Percentiles rank a stretch among this genome's conserved stretches.
Evolutionary conservation across 1,140 invertebrate genomes (phyloP).

Genomic region (Galendromus occidentalis): DNA sequence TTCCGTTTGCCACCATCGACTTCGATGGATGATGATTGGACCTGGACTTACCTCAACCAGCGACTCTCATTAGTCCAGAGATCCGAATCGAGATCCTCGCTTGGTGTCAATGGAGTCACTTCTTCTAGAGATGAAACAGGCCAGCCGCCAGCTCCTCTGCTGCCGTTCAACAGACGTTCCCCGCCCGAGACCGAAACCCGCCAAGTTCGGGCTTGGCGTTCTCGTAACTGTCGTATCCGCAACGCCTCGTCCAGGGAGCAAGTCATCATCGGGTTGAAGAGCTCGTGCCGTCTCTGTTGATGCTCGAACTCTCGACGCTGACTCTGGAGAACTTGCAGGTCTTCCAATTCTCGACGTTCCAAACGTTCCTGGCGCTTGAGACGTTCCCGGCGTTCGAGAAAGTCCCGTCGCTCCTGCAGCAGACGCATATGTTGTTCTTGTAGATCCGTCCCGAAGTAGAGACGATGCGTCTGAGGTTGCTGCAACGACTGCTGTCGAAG

Average conservation of each 20-base stretch:
- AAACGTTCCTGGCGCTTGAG: not conserved
- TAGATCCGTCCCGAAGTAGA: not conserved
- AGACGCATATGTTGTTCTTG: not conserved
- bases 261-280: constrained; percentile 7
- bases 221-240: not conserved
- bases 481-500: no score
- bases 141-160: not conserved
- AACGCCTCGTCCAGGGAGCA: not conserved
- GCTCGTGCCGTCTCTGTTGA: not conserved
- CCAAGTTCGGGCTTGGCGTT: not conserved
- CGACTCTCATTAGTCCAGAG: no score
- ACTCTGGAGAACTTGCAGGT: not conserved
- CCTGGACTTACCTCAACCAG: no score
- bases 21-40: no score
- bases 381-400: not conserved
- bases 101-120: not conserved
- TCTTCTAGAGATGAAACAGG: not conserved
- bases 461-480: not conserved
- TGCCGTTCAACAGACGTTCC: not conserved
- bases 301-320: not conserved
- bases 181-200: constrained; percentile 1
- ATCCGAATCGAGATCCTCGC: no score
- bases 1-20: no score
- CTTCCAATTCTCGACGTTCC: not conserved
- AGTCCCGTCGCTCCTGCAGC: not conserved